Conservation (phyloP, 2,113 vertebrate genomes). For the Odontesthes bonariensis region DNA sequence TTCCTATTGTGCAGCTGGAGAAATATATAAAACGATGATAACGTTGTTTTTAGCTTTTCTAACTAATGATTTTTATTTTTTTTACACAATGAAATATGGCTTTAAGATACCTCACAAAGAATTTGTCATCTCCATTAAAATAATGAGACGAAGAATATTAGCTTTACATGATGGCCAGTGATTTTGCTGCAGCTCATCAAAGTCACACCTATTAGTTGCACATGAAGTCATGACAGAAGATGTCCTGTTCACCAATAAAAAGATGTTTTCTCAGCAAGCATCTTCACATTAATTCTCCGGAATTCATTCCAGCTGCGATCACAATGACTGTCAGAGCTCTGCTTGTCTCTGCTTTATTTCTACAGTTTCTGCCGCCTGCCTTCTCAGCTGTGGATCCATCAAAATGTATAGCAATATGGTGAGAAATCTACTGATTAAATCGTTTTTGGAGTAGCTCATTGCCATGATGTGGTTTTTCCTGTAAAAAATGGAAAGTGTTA, state of each 20-base stretch:
- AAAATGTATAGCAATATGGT: conserved; percentile 15
- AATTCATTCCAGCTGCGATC: neutral
- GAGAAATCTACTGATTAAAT: neutral
- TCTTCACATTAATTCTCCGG: neutral
- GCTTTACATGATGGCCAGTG: no score
- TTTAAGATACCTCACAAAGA: neutral
- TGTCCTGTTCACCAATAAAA: neutral
- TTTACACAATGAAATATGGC: neutral
- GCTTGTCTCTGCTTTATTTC: neutral
- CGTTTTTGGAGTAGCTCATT: neutral
- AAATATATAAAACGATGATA: neutral
- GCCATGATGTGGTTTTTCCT: neutral
- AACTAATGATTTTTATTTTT: neutral
- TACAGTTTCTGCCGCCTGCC: neutral
- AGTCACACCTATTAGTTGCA: neutral
- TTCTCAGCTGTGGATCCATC: neutral
- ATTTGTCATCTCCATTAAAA: neutral
- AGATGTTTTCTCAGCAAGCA: neutral
- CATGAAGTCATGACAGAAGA: neutral
- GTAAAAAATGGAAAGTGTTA: neutral
- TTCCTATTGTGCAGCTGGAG: no score
- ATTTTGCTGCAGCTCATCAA: neutral
- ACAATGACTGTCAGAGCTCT: conserved; percentile 8
- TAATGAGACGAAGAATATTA: neutral
- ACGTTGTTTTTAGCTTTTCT: neutral